A percentile compares a stretch with the other conserved stretches of the same genome.
Conservation (phyloP, 2,797 vertebrate species). For the Pitangus sulphuratus region DNA sequence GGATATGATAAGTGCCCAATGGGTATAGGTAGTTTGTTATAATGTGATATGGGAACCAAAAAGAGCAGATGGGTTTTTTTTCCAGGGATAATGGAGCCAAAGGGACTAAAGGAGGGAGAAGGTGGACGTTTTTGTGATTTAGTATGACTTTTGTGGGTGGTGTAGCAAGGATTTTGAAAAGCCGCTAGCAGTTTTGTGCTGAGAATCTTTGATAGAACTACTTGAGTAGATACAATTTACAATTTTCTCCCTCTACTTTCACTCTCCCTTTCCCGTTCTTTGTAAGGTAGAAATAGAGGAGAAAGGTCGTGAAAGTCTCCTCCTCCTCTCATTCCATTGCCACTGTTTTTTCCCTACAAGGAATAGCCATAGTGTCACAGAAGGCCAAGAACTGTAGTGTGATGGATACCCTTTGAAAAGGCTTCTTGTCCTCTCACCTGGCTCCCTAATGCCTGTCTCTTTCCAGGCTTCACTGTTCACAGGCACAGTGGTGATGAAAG, state of each 20-base stretch:
- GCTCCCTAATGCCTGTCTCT: neutral
- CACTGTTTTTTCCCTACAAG: neutral
- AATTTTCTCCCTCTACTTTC: neutral
- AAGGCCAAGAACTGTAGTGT: neutral
- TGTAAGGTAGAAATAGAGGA: neutral
- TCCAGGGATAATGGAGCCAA: neutral
- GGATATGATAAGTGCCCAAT: neutral
- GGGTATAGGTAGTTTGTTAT: neutral
- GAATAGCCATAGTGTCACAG: neutral
- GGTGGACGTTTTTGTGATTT: neutral
- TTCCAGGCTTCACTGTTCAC: neutral
- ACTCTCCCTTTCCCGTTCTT: neutral
- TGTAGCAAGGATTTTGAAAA: neutral
- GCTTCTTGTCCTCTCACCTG: neutral
- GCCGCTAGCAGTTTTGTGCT: neutral
- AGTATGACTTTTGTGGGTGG: neutral
- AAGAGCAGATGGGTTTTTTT: neutral
- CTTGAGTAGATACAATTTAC: neutral
- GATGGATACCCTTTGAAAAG: neutral
- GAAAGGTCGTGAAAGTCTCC: neutral
- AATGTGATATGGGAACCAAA: neutral
- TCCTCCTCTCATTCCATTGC: neutral
- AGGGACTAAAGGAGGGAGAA: neutral
- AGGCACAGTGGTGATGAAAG: neutral
- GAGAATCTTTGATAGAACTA: neutral